phyloP scores from a whole-genome alignment of 2,888 invertebrate species.

The Ormyrus thymus region DNA sequence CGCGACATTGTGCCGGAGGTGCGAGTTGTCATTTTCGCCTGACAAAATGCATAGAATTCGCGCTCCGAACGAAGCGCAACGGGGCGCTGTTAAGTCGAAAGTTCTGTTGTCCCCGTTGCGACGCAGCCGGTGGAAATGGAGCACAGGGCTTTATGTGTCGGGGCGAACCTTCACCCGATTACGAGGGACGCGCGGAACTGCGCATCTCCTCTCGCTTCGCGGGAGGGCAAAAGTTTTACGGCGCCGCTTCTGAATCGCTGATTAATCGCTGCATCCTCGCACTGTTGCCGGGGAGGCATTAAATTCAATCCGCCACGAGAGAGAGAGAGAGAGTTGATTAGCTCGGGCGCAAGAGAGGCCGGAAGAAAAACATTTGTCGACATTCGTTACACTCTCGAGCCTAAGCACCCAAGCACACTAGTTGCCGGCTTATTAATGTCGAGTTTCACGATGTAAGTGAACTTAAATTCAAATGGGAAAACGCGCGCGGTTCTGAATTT shows the following conservation, averaged over 20 bases:
- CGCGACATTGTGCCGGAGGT: no score
- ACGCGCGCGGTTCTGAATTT: no score
- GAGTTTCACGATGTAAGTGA: no score
- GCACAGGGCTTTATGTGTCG: no score
- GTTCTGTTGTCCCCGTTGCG: no score
- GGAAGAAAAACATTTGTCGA: conserved; percentile 24
- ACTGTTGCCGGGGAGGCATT: neutral
- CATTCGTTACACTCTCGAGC: neutral
- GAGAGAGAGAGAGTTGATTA: conserved; percentile 27
- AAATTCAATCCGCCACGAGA: conserved; percentile 8
- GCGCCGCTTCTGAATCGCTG: neutral
- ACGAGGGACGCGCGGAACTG: conserved; percentile 1
- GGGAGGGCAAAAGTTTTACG: neutral
- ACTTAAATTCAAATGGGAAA: no score
- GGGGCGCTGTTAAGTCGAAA: no score
- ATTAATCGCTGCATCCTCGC: conserved; percentile 3
- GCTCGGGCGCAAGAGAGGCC: neutral
- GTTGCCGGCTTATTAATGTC: no score
- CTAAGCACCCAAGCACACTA: neutral
- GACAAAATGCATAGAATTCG: no score
- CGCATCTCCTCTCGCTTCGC: neutral
- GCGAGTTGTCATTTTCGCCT: no score
- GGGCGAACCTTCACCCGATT: conserved; percentile 24
- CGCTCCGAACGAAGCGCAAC: no score
- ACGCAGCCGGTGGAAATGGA: no score